phyloP scores from a whole-genome alignment of 2,797 vertebrate species.

The Emydoidea blandingii region DNA sequence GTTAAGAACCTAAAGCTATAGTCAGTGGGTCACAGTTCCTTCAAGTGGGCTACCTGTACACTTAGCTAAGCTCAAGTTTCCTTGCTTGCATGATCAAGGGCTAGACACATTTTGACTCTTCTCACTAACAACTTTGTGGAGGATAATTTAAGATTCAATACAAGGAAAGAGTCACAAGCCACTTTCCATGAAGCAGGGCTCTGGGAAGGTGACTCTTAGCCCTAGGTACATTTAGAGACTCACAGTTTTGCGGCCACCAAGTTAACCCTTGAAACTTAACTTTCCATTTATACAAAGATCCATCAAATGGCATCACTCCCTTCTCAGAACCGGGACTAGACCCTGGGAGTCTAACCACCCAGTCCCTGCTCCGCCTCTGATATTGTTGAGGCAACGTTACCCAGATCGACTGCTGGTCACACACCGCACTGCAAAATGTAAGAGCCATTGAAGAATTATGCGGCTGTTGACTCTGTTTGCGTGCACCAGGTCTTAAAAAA shows the following conservation, averaged over 20 bases:
- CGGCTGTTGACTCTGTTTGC: background rate
- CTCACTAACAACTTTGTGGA: background rate
- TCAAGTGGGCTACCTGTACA: background rate
- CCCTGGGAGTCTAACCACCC: background rate
- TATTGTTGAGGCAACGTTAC: background rate
- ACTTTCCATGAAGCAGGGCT: background rate
- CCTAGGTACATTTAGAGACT: background rate
- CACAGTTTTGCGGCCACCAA: background rate
- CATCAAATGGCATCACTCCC: background rate
- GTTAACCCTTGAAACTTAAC: background rate
- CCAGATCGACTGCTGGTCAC: background rate
- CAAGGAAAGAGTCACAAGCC: background rate
- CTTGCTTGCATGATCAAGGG: background rate
- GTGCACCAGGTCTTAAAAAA: background rate
- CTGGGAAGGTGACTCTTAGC: background rate
- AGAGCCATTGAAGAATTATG: background rate
- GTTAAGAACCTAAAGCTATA: background rate
- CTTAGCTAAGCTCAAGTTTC: background rate
- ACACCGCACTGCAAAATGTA: background rate
- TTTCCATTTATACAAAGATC: background rate
- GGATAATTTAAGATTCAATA: background rate
- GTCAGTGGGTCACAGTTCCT: background rate
- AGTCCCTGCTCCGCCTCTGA: background rate
- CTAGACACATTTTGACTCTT: background rate
- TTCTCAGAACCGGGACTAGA: background rate